Conservation (phyloP, 1,140 invertebrate species). For the Sarcophaga bullata region DNA sequence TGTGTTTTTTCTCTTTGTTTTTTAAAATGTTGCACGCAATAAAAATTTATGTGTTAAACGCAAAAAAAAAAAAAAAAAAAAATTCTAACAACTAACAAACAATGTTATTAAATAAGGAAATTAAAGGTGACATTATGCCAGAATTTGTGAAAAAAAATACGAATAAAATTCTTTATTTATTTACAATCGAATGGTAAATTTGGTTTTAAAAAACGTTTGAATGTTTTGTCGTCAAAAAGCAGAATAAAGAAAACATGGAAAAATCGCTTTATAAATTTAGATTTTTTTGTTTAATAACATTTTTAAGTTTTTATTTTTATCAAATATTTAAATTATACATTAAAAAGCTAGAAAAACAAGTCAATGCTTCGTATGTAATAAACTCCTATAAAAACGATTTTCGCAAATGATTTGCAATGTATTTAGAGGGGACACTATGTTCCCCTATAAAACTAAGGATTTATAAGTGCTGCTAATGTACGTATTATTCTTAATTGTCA, state of each 20-base stretch:
- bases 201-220: background rate
- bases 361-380: background rate
- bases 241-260: background rate
- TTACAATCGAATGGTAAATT: no score
- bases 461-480: no score
- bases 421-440: no score
- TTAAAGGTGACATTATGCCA: conserved; percentile 36
- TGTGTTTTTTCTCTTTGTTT: no score
- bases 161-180: background rate
- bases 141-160: background rate
- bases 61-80: no score
- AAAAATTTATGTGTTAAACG: background rate
- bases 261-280: background rate
- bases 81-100: no score
- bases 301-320: background rate
- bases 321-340: background rate
- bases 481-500: no score
- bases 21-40: background rate
- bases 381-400: no score
- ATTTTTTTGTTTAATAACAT: conserved; percentile 3
- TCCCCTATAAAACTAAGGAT: no score
- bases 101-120: background rate
- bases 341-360: background rate
- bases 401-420: no score
- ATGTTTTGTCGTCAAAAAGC: background rate